These are phyloP conservation scores for Pogonocherus hispidulus DNA, from an alignment of 2,888 invertebrate species.

Conservation along the genomic window DNA sequence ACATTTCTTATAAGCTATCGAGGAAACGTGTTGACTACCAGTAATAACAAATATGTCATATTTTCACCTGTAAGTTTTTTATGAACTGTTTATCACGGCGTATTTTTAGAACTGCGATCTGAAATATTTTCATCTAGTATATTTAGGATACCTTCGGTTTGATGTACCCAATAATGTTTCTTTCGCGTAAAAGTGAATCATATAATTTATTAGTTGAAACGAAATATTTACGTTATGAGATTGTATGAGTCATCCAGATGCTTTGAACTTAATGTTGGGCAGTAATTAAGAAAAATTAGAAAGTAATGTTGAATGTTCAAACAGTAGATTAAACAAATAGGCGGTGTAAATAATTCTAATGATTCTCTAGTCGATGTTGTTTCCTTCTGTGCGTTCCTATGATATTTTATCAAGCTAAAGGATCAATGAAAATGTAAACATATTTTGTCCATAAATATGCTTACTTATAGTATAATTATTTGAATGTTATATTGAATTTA, in stretches of 20 bases:
- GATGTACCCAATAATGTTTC: background rate
- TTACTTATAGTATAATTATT: too few species aligned
- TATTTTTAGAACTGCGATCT: background rate
- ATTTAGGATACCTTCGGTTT: constrained; percentile 4
- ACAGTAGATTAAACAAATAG: too few species aligned
- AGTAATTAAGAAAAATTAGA: background rate
- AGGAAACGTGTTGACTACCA: background rate
- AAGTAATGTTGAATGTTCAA: too few species aligned
- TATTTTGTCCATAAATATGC: too few species aligned
- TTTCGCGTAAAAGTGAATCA: background rate
- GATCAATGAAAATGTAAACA: too few species aligned
- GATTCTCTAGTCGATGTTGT: too few species aligned
- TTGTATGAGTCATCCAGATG: background rate
- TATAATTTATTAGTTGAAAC: background rate
- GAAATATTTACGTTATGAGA: background rate
- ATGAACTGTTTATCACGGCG: background rate
- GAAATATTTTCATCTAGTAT: background rate
- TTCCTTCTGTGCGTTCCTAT: too few species aligned
- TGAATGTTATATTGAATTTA: too few species aligned
- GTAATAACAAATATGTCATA: background rate
- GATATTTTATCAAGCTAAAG: too few species aligned
- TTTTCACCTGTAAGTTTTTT: background rate
- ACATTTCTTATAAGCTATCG: too few species aligned
- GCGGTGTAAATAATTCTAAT: too few species aligned
- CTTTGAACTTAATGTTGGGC: background rate